Evolutionary conservation across 92 coral and sea anemone genomes (phyloP).

Genomic region (Phenganax subtilis): DNA sequence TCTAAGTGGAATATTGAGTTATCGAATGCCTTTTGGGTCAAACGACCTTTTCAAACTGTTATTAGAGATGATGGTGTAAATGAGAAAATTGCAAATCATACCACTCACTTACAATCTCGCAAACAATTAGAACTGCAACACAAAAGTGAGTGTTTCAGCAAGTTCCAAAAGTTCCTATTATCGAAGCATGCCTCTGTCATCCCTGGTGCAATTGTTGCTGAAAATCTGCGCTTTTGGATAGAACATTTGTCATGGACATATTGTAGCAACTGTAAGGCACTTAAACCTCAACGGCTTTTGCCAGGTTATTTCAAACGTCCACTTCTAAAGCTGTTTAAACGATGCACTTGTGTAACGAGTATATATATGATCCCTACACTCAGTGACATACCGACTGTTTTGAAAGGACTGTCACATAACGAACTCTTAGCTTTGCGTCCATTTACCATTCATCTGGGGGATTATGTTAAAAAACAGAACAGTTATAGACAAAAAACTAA

Average conservation of each 20-base stretch:
- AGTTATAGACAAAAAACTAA: conserved; percentile 32
- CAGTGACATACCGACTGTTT: not conserved
- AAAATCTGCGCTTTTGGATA: not conserved
- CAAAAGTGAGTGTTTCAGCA: not conserved
- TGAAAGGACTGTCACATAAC: not conserved
- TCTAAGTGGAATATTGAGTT: not conserved
- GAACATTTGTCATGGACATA: conserved; percentile 15
- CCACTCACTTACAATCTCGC: not conserved
- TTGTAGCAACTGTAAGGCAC: not conserved
- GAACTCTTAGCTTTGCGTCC: conserved; percentile 10
- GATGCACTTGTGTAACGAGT: not conserved
- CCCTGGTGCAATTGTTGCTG: not conserved
- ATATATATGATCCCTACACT: not conserved
- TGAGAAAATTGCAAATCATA: not conserved
- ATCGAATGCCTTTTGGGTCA: not conserved
- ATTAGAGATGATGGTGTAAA: not conserved
- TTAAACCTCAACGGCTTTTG: not conserved
- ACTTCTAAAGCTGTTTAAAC: not conserved
- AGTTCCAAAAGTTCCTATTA: not conserved
- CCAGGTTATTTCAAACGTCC: not conserved
- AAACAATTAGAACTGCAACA: not conserved
- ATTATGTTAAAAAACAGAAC: conserved; percentile 10
- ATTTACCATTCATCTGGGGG: conserved; percentile 18
- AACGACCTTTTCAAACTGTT: not conserved
- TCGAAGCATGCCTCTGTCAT: not conserved